Evolutionary conservation across 2,797 vertebrate genomes (phyloP).

Genomic region (Anolis apletophallus): DNA sequence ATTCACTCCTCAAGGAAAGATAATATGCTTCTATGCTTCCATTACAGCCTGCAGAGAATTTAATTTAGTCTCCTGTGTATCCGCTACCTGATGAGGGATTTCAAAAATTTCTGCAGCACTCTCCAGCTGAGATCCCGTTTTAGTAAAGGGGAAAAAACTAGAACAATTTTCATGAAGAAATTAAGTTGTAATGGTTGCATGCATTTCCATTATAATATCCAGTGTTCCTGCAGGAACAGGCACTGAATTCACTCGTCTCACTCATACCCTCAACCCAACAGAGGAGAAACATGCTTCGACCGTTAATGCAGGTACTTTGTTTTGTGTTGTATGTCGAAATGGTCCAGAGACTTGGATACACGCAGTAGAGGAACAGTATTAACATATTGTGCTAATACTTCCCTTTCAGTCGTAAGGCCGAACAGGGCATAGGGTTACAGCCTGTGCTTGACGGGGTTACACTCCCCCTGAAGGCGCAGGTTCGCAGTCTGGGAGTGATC

Average conservation of each 20-base stretch:
- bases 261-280: neutral
- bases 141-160: neutral
- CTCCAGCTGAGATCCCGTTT: constrained; percentile 49
- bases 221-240: constrained; percentile 39
- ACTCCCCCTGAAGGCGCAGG: no score
- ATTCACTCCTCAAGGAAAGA: constrained; percentile 23
- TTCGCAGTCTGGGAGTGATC: no score
- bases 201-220: constrained; percentile 48
- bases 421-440: no score
- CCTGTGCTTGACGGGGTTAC: no score
- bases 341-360: neutral
- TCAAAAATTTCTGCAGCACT: constrained; percentile 45
- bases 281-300: neutral
- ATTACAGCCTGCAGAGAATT: constrained; percentile 37
- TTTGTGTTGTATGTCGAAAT: neutral
- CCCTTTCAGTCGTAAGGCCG: no score
- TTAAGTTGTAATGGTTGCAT: constrained; percentile 37
- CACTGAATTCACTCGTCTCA: constrained; percentile 21
- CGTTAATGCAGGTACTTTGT: neutral
- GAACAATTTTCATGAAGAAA: constrained; percentile 40
- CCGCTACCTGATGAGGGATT: constrained; percentile 42
- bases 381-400: neutral
- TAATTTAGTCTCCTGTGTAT: constrained; percentile 56
- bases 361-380: neutral
- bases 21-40: constrained; percentile 51